Conservation (phyloP, 2,797 vertebrate species). For the Enteromius paludinosus region DNA sequence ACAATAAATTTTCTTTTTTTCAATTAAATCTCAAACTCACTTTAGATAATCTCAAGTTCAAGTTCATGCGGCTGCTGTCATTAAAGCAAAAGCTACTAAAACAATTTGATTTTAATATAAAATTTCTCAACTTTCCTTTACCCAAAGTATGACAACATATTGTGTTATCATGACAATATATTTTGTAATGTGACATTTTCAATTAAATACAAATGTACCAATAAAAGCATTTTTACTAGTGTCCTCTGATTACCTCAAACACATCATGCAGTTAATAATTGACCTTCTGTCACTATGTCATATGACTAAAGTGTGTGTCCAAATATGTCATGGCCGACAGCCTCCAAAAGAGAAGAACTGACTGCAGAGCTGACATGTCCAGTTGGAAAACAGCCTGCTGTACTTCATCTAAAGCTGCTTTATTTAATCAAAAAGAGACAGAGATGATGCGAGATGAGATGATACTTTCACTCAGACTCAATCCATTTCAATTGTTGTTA, state of each 20-base stretch:
- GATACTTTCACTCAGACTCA: not conserved
- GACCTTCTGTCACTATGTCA: not conserved
- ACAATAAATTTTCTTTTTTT: not conserved
- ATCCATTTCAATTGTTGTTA: not conserved
- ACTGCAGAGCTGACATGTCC: not conserved
- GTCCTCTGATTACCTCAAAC: not conserved
- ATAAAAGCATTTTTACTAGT: not conserved
- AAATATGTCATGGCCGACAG: not conserved
- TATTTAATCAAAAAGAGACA: not conserved
- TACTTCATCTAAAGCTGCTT: not conserved
- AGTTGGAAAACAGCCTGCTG: not conserved
- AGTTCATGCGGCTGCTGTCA: not conserved
- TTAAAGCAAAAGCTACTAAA: constrained; percentile 4
- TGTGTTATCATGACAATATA: not conserved
- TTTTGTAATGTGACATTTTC: not conserved
- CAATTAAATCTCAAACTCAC: not conserved
- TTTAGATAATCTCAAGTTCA: no score
- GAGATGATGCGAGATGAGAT: not conserved
- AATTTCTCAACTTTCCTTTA: not conserved
- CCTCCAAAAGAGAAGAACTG: not conserved
- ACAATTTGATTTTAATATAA: not conserved
- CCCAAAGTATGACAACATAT: not conserved
- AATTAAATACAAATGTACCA: not conserved
- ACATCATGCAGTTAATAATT: not conserved
- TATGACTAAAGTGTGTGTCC: not conserved